Evolutionary conservation across 37 sponge, comb jelly and placozoan species (phyloP).

Genomic region (Geodia barretti): DNA sequence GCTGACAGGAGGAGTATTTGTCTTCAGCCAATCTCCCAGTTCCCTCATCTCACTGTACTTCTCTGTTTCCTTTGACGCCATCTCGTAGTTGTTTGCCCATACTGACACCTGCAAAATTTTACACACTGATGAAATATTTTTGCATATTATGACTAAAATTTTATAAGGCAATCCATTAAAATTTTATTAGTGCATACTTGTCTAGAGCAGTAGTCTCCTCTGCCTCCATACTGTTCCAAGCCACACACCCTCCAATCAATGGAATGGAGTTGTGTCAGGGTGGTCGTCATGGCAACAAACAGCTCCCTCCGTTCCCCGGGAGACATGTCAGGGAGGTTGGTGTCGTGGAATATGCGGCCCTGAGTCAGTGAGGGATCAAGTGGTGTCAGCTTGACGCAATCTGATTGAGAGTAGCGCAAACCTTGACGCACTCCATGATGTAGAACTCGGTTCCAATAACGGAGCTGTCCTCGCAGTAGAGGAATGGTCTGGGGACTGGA

Average conservation of each 20-base stretch:
- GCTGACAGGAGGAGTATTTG: constrained; percentile 58
- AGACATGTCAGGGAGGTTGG: constrained; percentile 28
- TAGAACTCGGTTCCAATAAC: constrained; percentile 86
- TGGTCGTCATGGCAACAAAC: constrained; percentile 52
- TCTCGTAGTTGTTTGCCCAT: constrained; percentile 59
- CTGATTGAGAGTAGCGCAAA: neutral
- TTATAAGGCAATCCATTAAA: too few relatives aligned
- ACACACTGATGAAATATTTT: too few relatives aligned
- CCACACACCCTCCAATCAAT: constrained; percentile 58
- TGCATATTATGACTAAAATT: too few relatives aligned
- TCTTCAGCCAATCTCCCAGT: constrained; percentile 63
- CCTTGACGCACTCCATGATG: constrained; percentile 81
- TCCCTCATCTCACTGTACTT: constrained; percentile 40
- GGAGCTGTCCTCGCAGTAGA: constrained; percentile 55
- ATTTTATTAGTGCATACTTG: too few relatives aligned
- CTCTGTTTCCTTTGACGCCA: constrained; percentile 19
- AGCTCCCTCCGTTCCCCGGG: constrained; percentile 60
- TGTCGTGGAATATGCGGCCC: constrained; percentile 70
- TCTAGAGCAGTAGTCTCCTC: constrained; percentile 47
- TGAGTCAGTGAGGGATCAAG: neutral
- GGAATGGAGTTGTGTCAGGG: constrained; percentile 71
- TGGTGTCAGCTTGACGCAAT: neutral
- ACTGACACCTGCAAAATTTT: constrained; percentile 33
- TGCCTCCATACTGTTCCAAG: constrained; percentile 61
- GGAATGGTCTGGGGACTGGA: constrained; percentile 76